These are phyloP conservation scores for Anguilla marmorata DNA, from an alignment of 2,797 vertebrate genomes.

Conservation along the genomic window DNA sequence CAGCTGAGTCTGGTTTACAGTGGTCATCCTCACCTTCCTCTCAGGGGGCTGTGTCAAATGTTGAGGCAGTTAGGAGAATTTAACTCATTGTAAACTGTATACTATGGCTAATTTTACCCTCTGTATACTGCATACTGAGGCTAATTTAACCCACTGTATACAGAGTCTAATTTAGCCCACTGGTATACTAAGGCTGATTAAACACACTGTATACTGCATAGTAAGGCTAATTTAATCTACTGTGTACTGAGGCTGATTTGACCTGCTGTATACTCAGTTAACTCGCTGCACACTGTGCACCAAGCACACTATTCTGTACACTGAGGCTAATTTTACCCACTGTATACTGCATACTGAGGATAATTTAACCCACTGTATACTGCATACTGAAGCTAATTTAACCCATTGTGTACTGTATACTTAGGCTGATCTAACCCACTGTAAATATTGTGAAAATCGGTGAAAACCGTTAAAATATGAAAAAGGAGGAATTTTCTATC, in stretches of 20 bases:
- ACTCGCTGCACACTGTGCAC: neutral
- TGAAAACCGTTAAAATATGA: too few relatives aligned
- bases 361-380: too few relatives aligned
- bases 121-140: neutral
- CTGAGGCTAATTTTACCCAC: too few relatives aligned
- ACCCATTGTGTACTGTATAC: too few relatives aligned
- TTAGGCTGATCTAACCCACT: too few relatives aligned
- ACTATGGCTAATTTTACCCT: neutral
- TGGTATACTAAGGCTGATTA: neutral
- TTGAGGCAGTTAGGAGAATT: neutral
- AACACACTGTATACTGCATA: neutral
- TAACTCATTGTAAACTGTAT: neutral
- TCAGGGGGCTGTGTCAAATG: neutral
- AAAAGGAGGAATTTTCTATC: neutral
- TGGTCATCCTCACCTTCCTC: conserved; percentile 1
- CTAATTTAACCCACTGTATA: neutral
- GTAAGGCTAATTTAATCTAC: neutral
- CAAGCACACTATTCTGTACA: too few relatives aligned
- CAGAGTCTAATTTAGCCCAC: neutral
- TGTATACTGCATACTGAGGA: too few relatives aligned
- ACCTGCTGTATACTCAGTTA: neutral
- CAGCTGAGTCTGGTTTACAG: neutral
- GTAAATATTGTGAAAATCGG: too few relatives aligned
- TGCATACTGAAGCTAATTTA: too few relatives aligned
- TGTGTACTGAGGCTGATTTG: neutral